These are phyloP conservation scores for Nicator chloris DNA, from an alignment of 2,113 vertebrate genomes.

Conservation along the genomic window DNA sequence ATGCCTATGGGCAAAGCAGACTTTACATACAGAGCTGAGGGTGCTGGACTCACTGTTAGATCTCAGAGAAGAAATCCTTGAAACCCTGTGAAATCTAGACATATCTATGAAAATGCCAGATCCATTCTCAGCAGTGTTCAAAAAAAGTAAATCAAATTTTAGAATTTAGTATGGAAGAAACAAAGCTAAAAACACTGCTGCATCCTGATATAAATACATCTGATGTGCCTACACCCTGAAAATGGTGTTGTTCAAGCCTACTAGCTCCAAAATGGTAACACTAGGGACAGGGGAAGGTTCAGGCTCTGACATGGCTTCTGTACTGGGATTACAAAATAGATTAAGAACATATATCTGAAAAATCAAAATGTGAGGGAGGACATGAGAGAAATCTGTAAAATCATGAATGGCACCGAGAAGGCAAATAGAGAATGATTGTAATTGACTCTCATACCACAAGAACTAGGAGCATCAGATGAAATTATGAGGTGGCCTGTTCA, in stretches of 20 bases:
- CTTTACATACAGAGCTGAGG: not conserved
- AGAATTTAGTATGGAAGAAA: not conserved
- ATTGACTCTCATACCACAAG: slow-evolving; percentile 35
- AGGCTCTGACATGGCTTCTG: not conserved
- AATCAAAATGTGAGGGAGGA: not conserved
- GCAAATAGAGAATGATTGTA: slow-evolving; percentile 46
- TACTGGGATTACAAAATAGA: not conserved
- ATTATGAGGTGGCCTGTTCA: slow-evolving; percentile 39
- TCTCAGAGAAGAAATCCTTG: not conserved
- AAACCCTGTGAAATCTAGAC: not conserved
- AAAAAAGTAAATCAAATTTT: not conserved
- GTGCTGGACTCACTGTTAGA: not conserved
- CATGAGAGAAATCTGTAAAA: not conserved
- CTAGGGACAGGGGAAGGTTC: not conserved
- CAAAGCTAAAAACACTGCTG: not conserved
- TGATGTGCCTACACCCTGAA: not conserved
- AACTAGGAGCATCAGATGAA: slow-evolving; percentile 25
- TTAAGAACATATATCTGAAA: not conserved
- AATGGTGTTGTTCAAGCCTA: not conserved
- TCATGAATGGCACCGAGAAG: not conserved
- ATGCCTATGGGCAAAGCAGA: not conserved
- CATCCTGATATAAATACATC: not conserved
- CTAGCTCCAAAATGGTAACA: not conserved
- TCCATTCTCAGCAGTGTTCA: not conserved
- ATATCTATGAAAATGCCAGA: not conserved